Evolutionary conservation across 2,888 invertebrate species (phyloP), one percentile per base, ranked within the genome.

Genomic region (Melolontha melolontha): DNA sequence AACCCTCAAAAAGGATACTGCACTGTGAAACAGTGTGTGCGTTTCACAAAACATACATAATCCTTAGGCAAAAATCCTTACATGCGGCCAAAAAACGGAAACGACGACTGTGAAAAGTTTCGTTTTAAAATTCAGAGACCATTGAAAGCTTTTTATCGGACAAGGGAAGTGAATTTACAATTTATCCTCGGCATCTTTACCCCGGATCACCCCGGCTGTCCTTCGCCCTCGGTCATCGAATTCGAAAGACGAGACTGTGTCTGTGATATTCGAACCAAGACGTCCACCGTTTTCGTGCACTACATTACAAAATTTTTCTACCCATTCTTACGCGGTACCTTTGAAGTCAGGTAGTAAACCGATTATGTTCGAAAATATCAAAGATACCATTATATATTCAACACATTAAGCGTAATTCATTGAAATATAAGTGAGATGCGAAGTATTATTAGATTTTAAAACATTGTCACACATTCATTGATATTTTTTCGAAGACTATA

Each of bases 111-210:
- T 22, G 72, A 72, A 75, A 76, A 76, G 75, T 74, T 76, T 69
- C 71, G 68, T 54, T 79, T 81, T 81, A 81, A 81, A 82, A 82
- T 82, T 80, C 81, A 80, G 77, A 77, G 75, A 75, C 75, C 63
- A 70, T 69, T 77, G 77, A 80, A 80, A 80, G 81, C 83, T 83
- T 84, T 83, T 82, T 81, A 82, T 81, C 80, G 83, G 83, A 84
- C 84, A 84, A 82, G 84, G 79, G 83, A 83, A 83, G 83, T 83
- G 84, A 84, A 84, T 84, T 84, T 84, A 80, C 82, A 83, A 84
- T 82, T 81, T 79, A 78, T 77, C 77, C 76, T 75, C 73, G 72
- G 75, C 76, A 75, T 72, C 76, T 75, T 75, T 76, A 74, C 76
- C 76, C 73, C 73, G 73, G 75, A 73, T 73, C 77, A 75, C 76